Evolutionary conservation across 1,140 invertebrate species (phyloP).

Genomic region (Platyscapa corneri): DNA sequence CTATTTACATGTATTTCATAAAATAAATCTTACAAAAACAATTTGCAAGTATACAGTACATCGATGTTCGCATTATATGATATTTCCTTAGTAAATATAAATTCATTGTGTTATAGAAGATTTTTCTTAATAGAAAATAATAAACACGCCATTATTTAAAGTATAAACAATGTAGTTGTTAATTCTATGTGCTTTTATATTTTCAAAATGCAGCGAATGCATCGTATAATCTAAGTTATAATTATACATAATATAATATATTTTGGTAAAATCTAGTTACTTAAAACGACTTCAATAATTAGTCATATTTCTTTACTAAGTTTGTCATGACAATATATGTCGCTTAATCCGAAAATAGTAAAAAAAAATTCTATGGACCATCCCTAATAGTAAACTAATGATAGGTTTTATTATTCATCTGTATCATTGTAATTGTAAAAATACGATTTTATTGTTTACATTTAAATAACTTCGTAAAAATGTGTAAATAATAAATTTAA

Average conservation of each 20-base stretch:
- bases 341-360: no score
- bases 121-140: neutral
- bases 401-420: neutral
- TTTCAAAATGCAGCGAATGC: neutral
- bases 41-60: neutral
- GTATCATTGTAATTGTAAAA: neutral
- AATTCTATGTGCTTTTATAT: neutral
- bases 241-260: neutral
- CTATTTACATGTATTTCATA: constrained; percentile 32
- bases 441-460: neutral
- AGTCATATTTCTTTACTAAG: neutral
- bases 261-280: neutral
- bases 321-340: constrained; percentile 6
- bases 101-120: neutral
- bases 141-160: neutral
- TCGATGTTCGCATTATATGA: constrained; percentile 24
- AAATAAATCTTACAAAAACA: constrained; percentile 7
- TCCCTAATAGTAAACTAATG: neutral
- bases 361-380: no score
- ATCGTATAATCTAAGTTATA: neutral
- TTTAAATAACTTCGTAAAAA: neutral
- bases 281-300: neutral
- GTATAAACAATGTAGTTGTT: neutral
- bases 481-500: no score
- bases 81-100: neutral